Percentiles rank a stretch among this genome's conserved stretches.
Evolutionary conservation across 2,888 invertebrate species (phyloP).

Genomic region (Coelopa pilipes): DNA sequence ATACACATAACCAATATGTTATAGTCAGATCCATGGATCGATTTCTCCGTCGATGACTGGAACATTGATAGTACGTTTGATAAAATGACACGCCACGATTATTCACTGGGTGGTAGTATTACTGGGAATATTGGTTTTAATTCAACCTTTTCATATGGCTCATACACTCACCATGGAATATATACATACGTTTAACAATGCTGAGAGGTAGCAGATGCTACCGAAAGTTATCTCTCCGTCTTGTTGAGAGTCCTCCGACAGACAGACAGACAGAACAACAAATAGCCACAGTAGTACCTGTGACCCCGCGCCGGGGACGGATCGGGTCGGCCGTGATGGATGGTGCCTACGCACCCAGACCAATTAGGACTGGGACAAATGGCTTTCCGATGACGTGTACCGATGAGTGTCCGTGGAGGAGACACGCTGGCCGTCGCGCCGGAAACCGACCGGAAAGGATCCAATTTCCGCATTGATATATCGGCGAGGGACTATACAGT

Average conservation of each 20-base stretch:
- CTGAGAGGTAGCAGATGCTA: too few relatives aligned
- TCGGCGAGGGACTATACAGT: not conserved
- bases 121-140: not conserved
- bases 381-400: not conserved
- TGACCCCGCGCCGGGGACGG: too few relatives aligned
- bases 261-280: not conserved
- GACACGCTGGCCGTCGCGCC: not conserved
- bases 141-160: not conserved
- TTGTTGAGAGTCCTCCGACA: not conserved
- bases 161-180: not conserved
- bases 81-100: too few relatives aligned
- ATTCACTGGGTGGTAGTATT: too few relatives aligned
- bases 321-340: too few relatives aligned
- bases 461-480: not conserved
- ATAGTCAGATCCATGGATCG: too few relatives aligned
- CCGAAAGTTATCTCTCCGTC: too few relatives aligned
- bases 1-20: too few relatives aligned
- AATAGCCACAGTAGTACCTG: too few relatives aligned
- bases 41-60: too few relatives aligned
- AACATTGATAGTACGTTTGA: too few relatives aligned
- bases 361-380: constrained; percentile 16
- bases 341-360: constrained; percentile 7
- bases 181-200: not conserved
- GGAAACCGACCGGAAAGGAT: constrained; percentile 28
- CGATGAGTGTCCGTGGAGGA: not conserved